Evolutionary conservation across 1,140 invertebrate species (phyloP), one percentile per base, ranked within the genome.

Genomic region (Eumaeus atala): DNA sequence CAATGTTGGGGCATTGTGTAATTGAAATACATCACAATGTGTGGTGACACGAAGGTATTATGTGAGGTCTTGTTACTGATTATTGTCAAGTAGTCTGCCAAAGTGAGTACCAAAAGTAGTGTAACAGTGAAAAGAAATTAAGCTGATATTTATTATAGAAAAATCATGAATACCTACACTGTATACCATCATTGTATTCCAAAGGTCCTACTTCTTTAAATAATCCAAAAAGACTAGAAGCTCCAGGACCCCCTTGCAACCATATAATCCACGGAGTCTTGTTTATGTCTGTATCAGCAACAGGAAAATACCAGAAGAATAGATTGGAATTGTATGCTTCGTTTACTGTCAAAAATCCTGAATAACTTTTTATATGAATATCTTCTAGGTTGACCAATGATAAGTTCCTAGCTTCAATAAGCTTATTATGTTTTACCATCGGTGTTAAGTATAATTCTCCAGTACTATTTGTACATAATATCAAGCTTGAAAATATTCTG

Each of bases 271-370:
- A 90, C 1, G 95, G 94, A 0, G 91, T 91, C 17, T 78, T 69
- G 62, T 81, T 56, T 8, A 66, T 64, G 0, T 69, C 57, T 38
- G 68, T 74, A 33, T 73, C 61, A 42, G 88, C 75, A 0, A 93
- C 91, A 3, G 94, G 94, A 67, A 96, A 95, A 65, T 94, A 96
- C 95, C 95, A 96, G 76, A 96, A 96, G 82, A 95, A 96, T 67
- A 95, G 87, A 74, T 96, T 95, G 0, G 94, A 95, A 64, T 93
- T 91, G 67, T 87, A 92, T 28, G 83, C 59, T 57, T 91, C 88
- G 62, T 95, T 92, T 6, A 96, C 72, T 0, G 71, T 82, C 11
- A 82, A 55, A 56, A 74, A 85, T 1, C 80, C 84, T 0, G 81
- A 67, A 52, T 81, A 68, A 53, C 78, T 84, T 11, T 59, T 61